phyloP scores from a whole-genome alignment of 2,113 vertebrate genomes.

The Pyxicephalus adspersus region DNA sequence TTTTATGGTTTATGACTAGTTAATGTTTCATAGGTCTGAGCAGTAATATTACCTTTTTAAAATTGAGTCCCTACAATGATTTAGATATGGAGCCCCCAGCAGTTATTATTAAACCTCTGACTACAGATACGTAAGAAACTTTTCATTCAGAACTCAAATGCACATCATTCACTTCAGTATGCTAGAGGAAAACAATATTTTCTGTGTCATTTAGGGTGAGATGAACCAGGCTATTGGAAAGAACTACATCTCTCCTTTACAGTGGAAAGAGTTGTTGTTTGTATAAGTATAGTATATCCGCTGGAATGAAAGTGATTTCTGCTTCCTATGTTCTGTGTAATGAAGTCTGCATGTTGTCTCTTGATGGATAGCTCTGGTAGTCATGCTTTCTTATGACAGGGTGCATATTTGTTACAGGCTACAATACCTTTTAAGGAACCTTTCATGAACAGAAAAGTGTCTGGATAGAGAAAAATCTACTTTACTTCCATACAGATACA shows the following conservation, averaged over 20 bases:
- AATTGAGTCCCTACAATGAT: no score
- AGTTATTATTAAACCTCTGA: no score
- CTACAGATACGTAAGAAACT: no score
- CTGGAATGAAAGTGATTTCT: conserved; percentile 5
- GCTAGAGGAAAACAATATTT: background rate
- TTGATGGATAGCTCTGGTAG: conserved; percentile 4
- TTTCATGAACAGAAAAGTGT: background rate
- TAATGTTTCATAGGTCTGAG: no score
- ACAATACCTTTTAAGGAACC: conserved; percentile 23
- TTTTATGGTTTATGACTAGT: no score
- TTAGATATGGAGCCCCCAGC: no score
- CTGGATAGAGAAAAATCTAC: background rate
- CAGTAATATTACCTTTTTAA: no score
- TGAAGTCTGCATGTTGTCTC: background rate
- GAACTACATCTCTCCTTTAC: background rate
- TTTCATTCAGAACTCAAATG: no score
- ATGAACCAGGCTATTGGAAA: conserved; percentile 27
- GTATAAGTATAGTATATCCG: background rate
- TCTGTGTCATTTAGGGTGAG: conserved; percentile 11
- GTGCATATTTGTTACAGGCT: background rate
- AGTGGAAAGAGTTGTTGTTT: background rate
- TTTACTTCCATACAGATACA: no score
- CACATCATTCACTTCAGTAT: no score
- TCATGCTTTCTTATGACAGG: background rate
- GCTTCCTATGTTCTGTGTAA: conserved; percentile 1